Evolutionary conservation across 2,888 invertebrate species (phyloP).

Genomic region (Dynastes tityus): DNA sequence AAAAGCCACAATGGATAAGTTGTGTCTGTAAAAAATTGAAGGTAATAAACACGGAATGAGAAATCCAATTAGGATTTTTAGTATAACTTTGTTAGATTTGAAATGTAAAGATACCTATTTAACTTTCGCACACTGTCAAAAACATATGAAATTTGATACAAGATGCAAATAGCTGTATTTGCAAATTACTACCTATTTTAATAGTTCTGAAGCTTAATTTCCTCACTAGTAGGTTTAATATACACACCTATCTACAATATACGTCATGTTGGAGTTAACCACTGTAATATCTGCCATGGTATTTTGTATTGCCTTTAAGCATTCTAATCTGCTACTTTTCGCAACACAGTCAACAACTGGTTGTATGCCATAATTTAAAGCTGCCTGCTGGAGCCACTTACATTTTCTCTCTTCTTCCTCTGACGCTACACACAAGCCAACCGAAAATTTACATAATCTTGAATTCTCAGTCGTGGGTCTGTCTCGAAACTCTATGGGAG

Average conservation of each 20-base stretch:
- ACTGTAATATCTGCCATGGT: constrained; percentile 9
- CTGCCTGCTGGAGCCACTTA: constrained; percentile 74
- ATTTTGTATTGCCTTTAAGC: constrained; percentile 69
- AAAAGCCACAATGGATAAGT: constrained; percentile 74
- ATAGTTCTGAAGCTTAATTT: background rate
- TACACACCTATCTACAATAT: constrained; percentile 2
- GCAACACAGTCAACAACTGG: constrained; percentile 74
- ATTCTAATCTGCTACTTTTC: constrained; percentile 71
- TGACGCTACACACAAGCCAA: constrained; percentile 77
- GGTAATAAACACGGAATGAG: too few relatives aligned
- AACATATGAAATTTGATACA: too few relatives aligned
- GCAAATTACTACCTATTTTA: too few relatives aligned
- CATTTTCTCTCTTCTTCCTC: constrained; percentile 75
- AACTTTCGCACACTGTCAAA: too few relatives aligned
- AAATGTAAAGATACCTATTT: too few relatives aligned
- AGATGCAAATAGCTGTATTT: too few relatives aligned
- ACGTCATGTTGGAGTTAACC: constrained; percentile 6
- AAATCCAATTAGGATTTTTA: too few relatives aligned
- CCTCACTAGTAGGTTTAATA: background rate
- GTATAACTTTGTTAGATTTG: too few relatives aligned
- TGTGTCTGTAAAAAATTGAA: constrained; percentile 69
- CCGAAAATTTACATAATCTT: constrained; percentile 61
- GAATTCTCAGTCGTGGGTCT: constrained; percentile 52
- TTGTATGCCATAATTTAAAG: constrained; percentile 74
- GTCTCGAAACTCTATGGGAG: constrained; percentile 12